Conservation (phyloP, 2,888 invertebrate species). For the Epirrita christyi region DNA sequence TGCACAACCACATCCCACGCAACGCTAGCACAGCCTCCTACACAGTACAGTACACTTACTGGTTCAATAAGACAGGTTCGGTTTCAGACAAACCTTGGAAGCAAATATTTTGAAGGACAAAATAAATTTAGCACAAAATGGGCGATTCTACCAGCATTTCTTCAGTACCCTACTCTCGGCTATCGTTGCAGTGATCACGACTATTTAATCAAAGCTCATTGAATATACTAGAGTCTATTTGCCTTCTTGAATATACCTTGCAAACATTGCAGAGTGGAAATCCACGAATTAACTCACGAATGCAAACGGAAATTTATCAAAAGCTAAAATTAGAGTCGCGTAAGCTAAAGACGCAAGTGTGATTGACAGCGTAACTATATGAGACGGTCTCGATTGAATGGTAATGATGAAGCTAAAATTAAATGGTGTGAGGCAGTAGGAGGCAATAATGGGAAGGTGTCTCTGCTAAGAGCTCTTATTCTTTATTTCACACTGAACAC, state of each 20-base stretch:
- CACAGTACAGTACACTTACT: conserved; percentile 11
- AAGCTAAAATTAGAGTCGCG: conserved; percentile 27
- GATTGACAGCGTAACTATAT: conserved; percentile 26
- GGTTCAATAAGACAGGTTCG: conserved; percentile 18
- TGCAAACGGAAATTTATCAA: conserved; percentile 19
- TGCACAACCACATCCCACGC: conserved; percentile 27
- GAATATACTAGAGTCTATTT: conserved; percentile 13
- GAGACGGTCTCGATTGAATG: conserved; percentile 20
- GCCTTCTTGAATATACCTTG: neutral
- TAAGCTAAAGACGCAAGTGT: conserved; percentile 12
- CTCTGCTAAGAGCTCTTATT: too few relatives aligned
- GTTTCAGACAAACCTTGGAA: neutral
- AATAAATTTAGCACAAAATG: neutral
- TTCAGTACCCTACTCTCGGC: neutral
- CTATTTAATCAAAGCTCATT: conserved; percentile 11
- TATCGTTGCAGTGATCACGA: neutral
- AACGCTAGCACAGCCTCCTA: conserved; percentile 16
- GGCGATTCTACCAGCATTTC: too few relatives aligned
- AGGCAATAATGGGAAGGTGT: neutral
- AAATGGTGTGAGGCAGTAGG: neutral
- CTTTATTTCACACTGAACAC: too few relatives aligned
- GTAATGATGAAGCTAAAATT: conserved; percentile 14
- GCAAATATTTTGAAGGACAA: conserved; percentile 6
- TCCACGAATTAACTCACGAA: neutral
- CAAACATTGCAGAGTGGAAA: conserved; percentile 14